Base-by-base conservation (phyloP, 2,113 vertebrate species). In the Hemiscyllium ocellatum region DNA sequence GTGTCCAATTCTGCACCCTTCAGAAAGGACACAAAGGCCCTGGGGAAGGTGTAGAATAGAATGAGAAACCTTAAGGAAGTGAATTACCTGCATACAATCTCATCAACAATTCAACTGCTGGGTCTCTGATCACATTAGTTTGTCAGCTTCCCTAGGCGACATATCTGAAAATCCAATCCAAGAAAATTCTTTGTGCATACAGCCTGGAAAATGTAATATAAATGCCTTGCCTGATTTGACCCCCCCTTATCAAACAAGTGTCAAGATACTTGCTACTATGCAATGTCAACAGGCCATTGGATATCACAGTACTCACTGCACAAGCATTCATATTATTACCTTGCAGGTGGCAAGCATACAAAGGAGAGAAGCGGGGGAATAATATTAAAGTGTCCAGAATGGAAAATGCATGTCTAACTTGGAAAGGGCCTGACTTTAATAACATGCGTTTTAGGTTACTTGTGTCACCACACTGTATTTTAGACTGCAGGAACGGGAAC, bases 281-380 rank as follows among this genome's bases (percentile, higher is more conserved):
- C 91, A 94, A 37, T 93, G 91, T 68, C 91, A 94, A 47, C 37
- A 94, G 42, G 91, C 91, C 66, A 94, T 94, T 47, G 42, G 66
- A 20, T 37, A 22, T 94, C n/a, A 47, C 61, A 24, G 56, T 26
- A 47, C 37, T 42, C 37, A 22, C 47, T 29, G 37, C 66, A 47
- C 20, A 94, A 12, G 42, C 1, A 70, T 94, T 69, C n/a, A 68
- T 47, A 69, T 94, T 66, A 47, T 26, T 68, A 47, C 37, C 65
- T 68, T 47, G 66, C 66, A 24, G 69, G 91, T 47, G 37, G 12
- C 91, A 94, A 70, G 66, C 15, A 5, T 26, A 70, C 66, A 94
- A 68, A 94, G 90, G 61, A 94, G 33, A 68, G 65, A 94, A 94
- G 3, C 22, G 8, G 19, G 68, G 66, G 90, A 94, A 94, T 69